Conservation (phyloP, 2,888 invertebrate species). For the Lasioglossum vierecki region DNA sequence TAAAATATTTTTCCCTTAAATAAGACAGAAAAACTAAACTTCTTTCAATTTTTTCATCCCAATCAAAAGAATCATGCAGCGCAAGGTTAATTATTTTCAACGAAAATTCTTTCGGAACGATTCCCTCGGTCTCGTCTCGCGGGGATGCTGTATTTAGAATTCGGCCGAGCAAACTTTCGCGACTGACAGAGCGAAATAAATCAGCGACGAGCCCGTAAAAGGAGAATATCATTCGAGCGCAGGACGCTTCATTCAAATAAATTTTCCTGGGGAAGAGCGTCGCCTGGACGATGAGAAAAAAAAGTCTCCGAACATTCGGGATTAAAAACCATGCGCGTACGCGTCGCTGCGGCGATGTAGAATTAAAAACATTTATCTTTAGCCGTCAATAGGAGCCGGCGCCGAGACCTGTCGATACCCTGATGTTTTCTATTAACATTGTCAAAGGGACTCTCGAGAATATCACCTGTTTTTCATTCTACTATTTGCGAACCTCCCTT, state of each 20-base stretch:
- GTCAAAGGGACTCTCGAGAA: slow-evolving; percentile 20
- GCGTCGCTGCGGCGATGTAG: background rate
- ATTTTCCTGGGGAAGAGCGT: background rate
- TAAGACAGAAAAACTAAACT: too few species aligned
- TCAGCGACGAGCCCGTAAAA: background rate
- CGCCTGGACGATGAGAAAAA: background rate
- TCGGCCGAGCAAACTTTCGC: background rate
- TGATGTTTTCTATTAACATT: slow-evolving; percentile 33
- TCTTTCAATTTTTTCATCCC: too few species aligned
- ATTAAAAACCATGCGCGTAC: background rate
- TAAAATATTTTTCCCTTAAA: too few species aligned
- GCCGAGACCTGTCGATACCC: slow-evolving; percentile 23
- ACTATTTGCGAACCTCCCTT: background rate
- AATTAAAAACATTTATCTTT: slow-evolving; percentile 31
- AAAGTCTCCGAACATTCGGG: background rate
- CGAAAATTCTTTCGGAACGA: background rate
- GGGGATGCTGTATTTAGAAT: background rate
- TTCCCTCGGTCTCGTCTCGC: background rate
- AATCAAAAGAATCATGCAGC: too few species aligned
- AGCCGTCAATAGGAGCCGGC: slow-evolving; percentile 4
- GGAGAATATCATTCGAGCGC: background rate
- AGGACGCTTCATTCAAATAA: background rate
- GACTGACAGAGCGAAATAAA: background rate
- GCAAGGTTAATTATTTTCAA: background rate
- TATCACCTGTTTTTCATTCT: slow-evolving; percentile 24